Evolutionary conservation across 2,888 invertebrate genomes (phyloP).

Genomic region (Zaprionus bogoriensis): DNA sequence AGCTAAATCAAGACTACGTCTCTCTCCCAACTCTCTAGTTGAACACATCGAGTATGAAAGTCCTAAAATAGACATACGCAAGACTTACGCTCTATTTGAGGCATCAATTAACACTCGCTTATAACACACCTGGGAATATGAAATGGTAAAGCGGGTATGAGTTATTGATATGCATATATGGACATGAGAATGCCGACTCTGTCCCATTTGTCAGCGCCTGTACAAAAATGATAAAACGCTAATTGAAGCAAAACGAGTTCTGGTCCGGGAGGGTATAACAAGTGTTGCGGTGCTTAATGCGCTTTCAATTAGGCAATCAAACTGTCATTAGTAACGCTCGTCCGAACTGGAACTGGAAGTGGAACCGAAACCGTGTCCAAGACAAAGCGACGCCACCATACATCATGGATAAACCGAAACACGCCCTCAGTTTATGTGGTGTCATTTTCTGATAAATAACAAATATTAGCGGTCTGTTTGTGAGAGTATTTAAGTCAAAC

Average conservation of each 20-base stretch:
- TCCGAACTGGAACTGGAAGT: conserved; percentile 25
- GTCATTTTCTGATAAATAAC: not conserved
- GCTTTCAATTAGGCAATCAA: conserved; percentile 60
- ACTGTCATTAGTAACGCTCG: conserved; percentile 51
- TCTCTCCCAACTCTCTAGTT: not conserved
- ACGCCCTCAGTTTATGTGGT: not conserved
- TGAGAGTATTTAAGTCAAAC: too few species aligned
- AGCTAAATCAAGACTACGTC: not conserved
- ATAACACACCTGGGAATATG: conserved; percentile 13
- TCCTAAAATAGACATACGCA: not conserved
- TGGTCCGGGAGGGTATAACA: conserved; percentile 6
- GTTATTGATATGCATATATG: not conserved
- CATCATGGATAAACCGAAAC: not conserved
- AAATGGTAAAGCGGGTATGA: conserved; percentile 10
- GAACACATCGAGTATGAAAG: not conserved
- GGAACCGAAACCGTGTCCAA: conserved; percentile 7
- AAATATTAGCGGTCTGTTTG: not conserved
- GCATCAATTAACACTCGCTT: conserved; percentile 15
- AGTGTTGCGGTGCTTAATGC: conserved; percentile 35
- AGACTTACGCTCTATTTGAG: conserved; percentile 11
- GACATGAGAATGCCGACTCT: not conserved
- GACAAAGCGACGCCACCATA: conserved; percentile 21
- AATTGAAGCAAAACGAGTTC: conserved; percentile 49
- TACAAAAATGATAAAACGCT: conserved; percentile 21
- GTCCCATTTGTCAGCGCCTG: conserved; percentile 32